A percentile compares a stretch with the other conserved stretches of the same genome.
Conservation (phyloP, 2,888 invertebrate species). For the Drosophila flavopinicola region DNA sequence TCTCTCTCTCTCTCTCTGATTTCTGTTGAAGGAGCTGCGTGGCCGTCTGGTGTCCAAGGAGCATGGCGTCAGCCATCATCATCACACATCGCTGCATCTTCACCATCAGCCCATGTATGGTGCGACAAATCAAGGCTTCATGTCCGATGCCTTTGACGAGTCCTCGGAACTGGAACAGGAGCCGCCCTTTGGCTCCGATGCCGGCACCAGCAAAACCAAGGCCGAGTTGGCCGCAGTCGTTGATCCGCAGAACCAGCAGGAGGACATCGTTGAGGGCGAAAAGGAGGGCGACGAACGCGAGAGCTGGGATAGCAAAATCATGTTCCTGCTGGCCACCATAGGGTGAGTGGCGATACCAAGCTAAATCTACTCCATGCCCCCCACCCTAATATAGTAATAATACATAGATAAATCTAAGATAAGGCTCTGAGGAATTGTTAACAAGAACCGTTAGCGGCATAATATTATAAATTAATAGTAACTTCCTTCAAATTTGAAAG, state of each 20-base stretch:
- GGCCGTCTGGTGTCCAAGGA: constrained; percentile 90
- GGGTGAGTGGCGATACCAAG: constrained; percentile 84
- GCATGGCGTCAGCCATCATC: constrained; percentile 87
- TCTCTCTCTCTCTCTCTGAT: too few relatives aligned
- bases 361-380: too few relatives aligned
- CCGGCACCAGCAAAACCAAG: constrained; percentile 81
- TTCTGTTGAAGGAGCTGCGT: constrained; percentile 88
- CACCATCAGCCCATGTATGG: constrained; percentile 88
- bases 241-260: constrained; percentile 58
- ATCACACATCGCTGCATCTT: constrained; percentile 74
- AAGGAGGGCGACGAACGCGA: constrained; percentile 90
- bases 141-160: constrained; percentile 83
- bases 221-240: constrained; percentile 60
- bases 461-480: too few relatives aligned
- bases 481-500: too few relatives aligned
- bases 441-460: too few relatives aligned
- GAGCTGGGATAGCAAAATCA: constrained; percentile 96
- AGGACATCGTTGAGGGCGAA: constrained; percentile 88
- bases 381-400: too few relatives aligned
- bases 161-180: constrained; percentile 81
- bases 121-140: constrained; percentile 93
- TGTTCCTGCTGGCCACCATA: constrained; percentile 96
- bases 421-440: too few relatives aligned
- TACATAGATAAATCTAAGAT: too few relatives aligned
- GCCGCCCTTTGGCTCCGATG: constrained; percentile 81